phyloP scores from a whole-genome alignment of 2,113 vertebrate genomes.

The Malurus alboscapulatus region DNA sequence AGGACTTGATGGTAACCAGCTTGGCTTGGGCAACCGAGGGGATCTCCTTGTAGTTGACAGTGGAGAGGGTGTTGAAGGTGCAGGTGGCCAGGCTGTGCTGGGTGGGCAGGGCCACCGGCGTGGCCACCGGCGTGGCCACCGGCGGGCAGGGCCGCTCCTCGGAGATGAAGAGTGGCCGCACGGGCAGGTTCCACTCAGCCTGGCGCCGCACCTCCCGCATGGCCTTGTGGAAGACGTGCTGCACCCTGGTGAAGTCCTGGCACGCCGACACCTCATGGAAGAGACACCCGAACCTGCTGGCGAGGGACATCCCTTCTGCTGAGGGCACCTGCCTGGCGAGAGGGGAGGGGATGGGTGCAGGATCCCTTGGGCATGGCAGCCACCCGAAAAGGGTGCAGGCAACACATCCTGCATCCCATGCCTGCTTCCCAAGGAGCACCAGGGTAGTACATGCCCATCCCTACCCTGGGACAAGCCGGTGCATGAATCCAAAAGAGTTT shows the following conservation, averaged over 20 bases:
- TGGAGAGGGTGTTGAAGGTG: slow-evolving; percentile 75
- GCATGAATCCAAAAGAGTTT: not conserved
- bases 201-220: slow-evolving; percentile 79
- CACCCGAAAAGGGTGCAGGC: not conserved
- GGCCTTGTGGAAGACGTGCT: slow-evolving; percentile 82
- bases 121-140: slow-evolving; percentile 34
- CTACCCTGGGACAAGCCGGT: not conserved
- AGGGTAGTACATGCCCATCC: not conserved
- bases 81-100: slow-evolving; percentile 73
- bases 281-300: slow-evolving; percentile 76
- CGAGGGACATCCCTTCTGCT: slow-evolving; percentile 79
- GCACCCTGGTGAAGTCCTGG: slow-evolving; percentile 81
- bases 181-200: slow-evolving; percentile 29
- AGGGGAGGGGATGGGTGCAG: not conserved
- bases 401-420: rapidly evolving
- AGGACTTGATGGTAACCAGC: slow-evolving; percentile 89
- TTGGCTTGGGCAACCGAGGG: slow-evolving; percentile 88
- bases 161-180: slow-evolving; percentile 77
- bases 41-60: slow-evolving; percentile 84
- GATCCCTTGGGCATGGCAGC: not conserved
- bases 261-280: slow-evolving; percentile 89
- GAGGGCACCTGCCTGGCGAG: slow-evolving; percentile 83
- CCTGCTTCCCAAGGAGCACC: not conserved
- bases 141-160: slow-evolving; percentile 76
- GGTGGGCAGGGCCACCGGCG: slow-evolving; percentile 6